Evolutionary conservation across 2,797 vertebrate genomes (phyloP).

Genomic region (Phaenicophaeus curvirostris): DNA sequence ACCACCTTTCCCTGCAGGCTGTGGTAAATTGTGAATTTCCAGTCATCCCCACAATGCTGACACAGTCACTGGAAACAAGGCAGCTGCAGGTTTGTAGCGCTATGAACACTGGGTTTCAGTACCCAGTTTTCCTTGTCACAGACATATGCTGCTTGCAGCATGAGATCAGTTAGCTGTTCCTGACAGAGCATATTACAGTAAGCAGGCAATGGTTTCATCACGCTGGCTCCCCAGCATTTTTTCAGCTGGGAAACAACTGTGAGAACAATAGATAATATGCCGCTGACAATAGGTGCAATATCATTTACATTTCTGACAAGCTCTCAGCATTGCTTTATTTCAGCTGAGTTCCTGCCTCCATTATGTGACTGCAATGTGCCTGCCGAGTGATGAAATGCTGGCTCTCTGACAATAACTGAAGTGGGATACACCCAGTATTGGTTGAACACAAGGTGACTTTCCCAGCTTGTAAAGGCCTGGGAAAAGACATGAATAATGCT

Average conservation of each 20-base stretch:
- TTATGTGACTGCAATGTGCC: constrained; percentile 47
- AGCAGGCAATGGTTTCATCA: constrained; percentile 44
- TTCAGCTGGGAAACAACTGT: constrained; percentile 64
- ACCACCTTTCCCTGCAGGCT: background rate
- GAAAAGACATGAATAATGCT: constrained; percentile 58
- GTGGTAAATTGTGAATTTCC: background rate
- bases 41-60: background rate
- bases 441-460: constrained; percentile 64
- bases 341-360: constrained; percentile 42
- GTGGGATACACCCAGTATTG: constrained; percentile 70
- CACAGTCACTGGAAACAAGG: background rate
- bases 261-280: constrained; percentile 50
- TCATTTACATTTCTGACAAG: constrained; percentile 71
- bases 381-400: constrained; percentile 69
- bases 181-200: constrained; percentile 40
- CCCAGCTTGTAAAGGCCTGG: constrained; percentile 66
- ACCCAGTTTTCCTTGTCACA: background rate
- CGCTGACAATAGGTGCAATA: constrained; percentile 63
- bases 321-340: constrained; percentile 61
- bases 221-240: constrained; percentile 69
- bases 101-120: background rate
- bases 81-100: background rate
- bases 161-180: constrained; percentile 47
- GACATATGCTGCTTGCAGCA: background rate
- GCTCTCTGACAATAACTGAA: constrained; percentile 64